Conservation (phyloP, 2,113 vertebrate species). For the Sylvilagus bachmani region DNA sequence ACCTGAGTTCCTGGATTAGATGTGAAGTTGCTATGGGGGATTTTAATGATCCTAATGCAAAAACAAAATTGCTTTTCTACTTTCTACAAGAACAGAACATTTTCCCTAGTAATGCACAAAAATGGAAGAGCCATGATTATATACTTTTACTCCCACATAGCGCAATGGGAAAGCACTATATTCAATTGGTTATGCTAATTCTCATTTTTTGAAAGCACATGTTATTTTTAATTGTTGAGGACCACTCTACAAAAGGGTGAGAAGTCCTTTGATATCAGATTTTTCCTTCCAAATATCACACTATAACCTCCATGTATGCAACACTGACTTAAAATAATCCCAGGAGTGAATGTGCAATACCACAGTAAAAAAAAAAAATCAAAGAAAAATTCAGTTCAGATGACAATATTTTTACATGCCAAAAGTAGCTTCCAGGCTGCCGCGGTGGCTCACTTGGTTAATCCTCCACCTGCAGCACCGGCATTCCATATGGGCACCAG, state of each 20-base stretch:
- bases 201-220: not conserved
- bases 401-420: not conserved
- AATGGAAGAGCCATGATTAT: not conserved
- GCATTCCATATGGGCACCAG: too few species aligned
- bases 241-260: rapidly evolving
- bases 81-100: not conserved
- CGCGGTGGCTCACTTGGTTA: too few species aligned
- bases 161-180: not conserved
- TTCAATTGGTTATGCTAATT: not conserved
- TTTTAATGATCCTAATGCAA: not conserved
- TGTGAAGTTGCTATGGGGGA: not conserved
- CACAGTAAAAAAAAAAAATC: not conserved
- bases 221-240: not conserved
- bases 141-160: not conserved
- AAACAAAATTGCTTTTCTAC: not conserved
- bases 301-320: not conserved
- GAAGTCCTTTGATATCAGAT: rapidly evolving
- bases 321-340: not conserved
- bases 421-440: not conserved
- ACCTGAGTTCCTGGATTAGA: not conserved
- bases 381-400: not conserved
- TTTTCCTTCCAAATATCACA: not conserved
- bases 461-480: too few species aligned
- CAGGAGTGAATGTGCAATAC: rapidly evolving
- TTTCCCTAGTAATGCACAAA: not conserved